Evolutionary conservation across 1,140 invertebrate species (phyloP).

Genomic region (Eufriesea mexicana): DNA sequence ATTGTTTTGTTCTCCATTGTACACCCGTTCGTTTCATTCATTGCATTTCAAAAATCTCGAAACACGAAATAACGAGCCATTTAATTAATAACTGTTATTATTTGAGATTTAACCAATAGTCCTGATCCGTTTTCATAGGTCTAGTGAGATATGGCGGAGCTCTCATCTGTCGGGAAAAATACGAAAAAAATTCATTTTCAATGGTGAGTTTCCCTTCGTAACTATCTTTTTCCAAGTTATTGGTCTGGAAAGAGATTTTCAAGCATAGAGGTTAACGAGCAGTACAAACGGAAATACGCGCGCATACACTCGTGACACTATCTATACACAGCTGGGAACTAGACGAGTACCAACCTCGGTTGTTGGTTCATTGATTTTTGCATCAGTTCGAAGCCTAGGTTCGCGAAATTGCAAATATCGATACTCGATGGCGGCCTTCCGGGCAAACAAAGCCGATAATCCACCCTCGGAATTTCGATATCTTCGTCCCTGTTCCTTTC

Average conservation of each 20-base stretch:
- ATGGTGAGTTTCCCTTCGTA: conserved; percentile 20
- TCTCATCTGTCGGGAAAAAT: background rate
- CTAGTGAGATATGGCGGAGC: background rate
- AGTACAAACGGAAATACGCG: conserved; percentile 44
- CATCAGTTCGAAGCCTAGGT: conserved; percentile 59
- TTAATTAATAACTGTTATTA: background rate
- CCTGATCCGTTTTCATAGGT: background rate
- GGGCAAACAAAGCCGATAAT: conserved; percentile 67
- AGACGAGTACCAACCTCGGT: conserved; percentile 61
- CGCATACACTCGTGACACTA: conserved; percentile 38
- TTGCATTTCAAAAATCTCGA: background rate
- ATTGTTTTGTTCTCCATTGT: too few species aligned
- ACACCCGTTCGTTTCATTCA: too few species aligned
- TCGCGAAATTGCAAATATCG: conserved; percentile 68
- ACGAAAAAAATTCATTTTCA: background rate
- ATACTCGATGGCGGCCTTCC: conserved; percentile 67
- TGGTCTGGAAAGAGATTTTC: conserved; percentile 58
- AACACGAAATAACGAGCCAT: background rate
- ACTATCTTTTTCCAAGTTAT: conserved; percentile 43
- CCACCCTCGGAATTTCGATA: conserved; percentile 56
- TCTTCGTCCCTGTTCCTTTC: conserved; percentile 39
- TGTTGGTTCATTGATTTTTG: conserved; percentile 76
- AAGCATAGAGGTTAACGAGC: conserved; percentile 58
- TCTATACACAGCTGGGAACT: conserved; percentile 41
- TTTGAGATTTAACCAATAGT: background rate